Conservation (phyloP, 2,113 vertebrate genomes). For the Melanostigma gelatinosum region DNA sequence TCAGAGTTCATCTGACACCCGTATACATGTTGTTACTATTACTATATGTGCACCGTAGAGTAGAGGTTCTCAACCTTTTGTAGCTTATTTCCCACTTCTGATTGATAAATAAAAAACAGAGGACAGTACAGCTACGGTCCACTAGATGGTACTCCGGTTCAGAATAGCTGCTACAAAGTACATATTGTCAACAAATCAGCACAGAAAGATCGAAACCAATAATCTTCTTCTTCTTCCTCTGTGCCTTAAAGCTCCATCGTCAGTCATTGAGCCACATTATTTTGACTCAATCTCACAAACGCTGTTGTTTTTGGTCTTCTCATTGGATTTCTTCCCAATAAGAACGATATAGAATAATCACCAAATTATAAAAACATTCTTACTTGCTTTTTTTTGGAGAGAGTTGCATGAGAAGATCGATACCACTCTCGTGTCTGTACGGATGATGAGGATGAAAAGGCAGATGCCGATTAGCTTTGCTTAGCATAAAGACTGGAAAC, state of each 20-base stretch:
- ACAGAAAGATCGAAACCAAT: not conserved
- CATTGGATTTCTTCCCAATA: too few species aligned
- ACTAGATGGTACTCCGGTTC: not conserved
- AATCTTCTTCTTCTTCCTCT: not conserved
- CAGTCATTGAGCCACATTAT: too few species aligned
- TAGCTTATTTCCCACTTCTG: too few species aligned
- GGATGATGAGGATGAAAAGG: too few species aligned
- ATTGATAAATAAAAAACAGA: too few species aligned
- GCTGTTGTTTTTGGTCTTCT: too few species aligned
- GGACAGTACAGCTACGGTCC: not conserved
- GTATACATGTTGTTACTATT: not conserved
- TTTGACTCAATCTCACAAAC: too few species aligned
- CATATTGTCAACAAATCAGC: not conserved
- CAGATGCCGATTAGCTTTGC: not conserved
- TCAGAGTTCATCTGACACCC: slow-evolving; percentile 54
- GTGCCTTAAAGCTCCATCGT: not conserved
- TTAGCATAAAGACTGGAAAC: not conserved
- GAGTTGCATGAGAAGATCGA: not conserved
- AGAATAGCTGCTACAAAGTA: not conserved
- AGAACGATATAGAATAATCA: too few species aligned
- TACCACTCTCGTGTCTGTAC: not conserved
- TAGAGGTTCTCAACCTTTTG: not conserved
- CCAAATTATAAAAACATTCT: not conserved
- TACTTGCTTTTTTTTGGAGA: not conserved
- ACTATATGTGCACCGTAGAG: not conserved